A percentile compares a stretch with the other conserved stretches of the same genome.
Evolutionary conservation across 2,113 vertebrate genomes (phyloP).

Genomic region (Halichoeres trimaculatus): DNA sequence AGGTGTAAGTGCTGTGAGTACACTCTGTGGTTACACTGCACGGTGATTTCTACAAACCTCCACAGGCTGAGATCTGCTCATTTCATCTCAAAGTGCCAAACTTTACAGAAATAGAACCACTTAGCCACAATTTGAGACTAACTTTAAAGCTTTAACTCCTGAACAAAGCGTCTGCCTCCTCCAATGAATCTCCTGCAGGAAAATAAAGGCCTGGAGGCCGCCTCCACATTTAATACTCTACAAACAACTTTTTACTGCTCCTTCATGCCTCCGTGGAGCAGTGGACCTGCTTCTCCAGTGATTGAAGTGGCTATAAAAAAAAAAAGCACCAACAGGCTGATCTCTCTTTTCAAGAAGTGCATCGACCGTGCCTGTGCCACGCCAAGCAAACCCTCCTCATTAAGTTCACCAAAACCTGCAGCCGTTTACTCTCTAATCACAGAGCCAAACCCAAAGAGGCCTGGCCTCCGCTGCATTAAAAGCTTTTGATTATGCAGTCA

Average conservation of each 20-base stretch:
- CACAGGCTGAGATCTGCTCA: too few species aligned
- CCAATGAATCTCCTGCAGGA: background rate
- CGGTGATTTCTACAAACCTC: too few species aligned
- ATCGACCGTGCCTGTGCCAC: background rate
- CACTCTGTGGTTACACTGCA: background rate
- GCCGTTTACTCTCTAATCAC: slow-evolving; percentile 69
- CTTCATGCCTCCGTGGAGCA: slow-evolving; percentile 26
- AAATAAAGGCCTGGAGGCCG: slow-evolving; percentile 7
- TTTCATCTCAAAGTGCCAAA: too few species aligned
- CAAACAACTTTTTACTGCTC: slow-evolving; percentile 49
- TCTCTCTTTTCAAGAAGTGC: slow-evolving; percentile 31
- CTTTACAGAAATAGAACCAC: background rate
- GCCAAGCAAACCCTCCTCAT: slow-evolving; percentile 25
- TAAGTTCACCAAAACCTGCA: slow-evolving; percentile 53
- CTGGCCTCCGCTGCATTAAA: slow-evolving; percentile 66
- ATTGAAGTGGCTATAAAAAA: slow-evolving; percentile 48
- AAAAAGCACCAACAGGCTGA: slow-evolving; percentile 4
- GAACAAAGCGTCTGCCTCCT: background rate
- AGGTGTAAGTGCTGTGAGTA: too few species aligned
- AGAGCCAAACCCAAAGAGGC: slow-evolving; percentile 49
- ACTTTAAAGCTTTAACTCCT: background rate
- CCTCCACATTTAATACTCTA: slow-evolving; percentile 29
- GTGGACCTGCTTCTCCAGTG: slow-evolving; percentile 29
- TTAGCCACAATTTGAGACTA: background rate
- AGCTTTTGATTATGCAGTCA: slow-evolving; percentile 74